Percentiles rank a stretch among this genome's conserved stretches.
Conservation (phyloP, 2,888 invertebrate species). For the Nemotelus pantherinus region DNA sequence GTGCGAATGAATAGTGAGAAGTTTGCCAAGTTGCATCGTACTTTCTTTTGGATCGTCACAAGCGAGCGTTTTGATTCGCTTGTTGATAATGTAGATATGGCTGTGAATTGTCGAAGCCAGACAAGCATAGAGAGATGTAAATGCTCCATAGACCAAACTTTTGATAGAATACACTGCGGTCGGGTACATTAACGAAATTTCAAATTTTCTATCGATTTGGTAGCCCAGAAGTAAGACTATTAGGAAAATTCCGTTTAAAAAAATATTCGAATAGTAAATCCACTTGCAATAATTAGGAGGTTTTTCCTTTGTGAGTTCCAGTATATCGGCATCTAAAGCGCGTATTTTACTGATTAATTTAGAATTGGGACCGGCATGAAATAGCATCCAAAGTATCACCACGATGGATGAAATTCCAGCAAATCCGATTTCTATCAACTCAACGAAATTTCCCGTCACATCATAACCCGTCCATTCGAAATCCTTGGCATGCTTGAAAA, state of each 20-base stretch:
- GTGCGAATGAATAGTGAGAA: conserved; percentile 30
- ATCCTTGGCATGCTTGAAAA: conserved; percentile 9
- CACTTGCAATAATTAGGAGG: background rate
- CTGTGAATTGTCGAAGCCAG: conserved; percentile 25
- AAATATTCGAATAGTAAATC: background rate
- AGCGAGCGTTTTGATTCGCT: conserved; percentile 5
- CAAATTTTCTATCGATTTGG: conserved; percentile 2
- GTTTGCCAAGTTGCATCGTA: conserved; percentile 1
- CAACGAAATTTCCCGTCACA: conserved; percentile 30
- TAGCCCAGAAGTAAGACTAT: conserved; percentile 14
- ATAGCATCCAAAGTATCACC: conserved; percentile 20
- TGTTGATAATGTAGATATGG: conserved; percentile 28
- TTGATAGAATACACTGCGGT: conserved; percentile 15
- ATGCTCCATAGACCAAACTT: conserved; percentile 6
- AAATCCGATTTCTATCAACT: conserved; percentile 22
- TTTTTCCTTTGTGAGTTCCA: background rate
- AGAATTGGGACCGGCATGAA: background rate
- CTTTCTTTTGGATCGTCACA: background rate
- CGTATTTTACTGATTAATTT: conserved; percentile 18
- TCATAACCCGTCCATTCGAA: conserved; percentile 33
- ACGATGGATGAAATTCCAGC: conserved; percentile 9
- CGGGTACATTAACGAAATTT: conserved; percentile 6
- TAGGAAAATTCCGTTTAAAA: background rate
- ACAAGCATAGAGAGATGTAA: conserved; percentile 19
- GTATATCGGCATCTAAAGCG: conserved; percentile 1